Conservation (phyloP, 2,797 vertebrate genomes). For the Buceros bicornis region DNA sequence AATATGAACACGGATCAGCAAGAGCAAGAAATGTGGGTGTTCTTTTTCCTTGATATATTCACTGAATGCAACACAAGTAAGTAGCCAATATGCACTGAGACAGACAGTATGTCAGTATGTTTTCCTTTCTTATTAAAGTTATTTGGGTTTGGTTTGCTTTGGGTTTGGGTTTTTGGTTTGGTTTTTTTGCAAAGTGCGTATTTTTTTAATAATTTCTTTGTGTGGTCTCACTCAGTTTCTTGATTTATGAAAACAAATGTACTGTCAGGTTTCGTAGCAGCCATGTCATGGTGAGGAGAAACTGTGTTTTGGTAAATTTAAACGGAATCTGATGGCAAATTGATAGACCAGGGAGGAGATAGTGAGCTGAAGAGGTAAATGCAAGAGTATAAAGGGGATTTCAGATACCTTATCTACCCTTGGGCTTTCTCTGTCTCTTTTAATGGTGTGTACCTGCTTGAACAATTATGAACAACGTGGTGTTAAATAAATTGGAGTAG, state of each 20-base stretch:
- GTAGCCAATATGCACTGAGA: background rate
- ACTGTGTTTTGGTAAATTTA: background rate
- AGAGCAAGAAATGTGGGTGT: background rate
- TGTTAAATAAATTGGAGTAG: background rate
- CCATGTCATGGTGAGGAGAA: background rate
- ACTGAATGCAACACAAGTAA: background rate
- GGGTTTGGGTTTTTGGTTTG: background rate
- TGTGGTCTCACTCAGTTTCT: background rate
- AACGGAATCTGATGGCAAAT: background rate
- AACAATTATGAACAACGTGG: rapidly evolving
- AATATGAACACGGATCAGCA: background rate
- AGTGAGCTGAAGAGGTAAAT: background rate
- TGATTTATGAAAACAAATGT: background rate
- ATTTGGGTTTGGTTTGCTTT: background rate
- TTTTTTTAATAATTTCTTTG: background rate
- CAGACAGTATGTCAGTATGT: background rate
- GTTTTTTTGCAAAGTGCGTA: background rate
- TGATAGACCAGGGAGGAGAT: background rate
- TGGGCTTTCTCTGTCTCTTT: background rate
- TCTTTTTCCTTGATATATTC: background rate
- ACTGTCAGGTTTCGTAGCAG: background rate
- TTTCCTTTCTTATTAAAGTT: background rate
- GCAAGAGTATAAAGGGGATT: background rate
- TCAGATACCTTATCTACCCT: background rate
- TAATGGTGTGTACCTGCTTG: background rate